phyloP scores from a whole-genome alignment of 1,140 invertebrate genomes.

The Trypoxylus dichotomus region DNA sequence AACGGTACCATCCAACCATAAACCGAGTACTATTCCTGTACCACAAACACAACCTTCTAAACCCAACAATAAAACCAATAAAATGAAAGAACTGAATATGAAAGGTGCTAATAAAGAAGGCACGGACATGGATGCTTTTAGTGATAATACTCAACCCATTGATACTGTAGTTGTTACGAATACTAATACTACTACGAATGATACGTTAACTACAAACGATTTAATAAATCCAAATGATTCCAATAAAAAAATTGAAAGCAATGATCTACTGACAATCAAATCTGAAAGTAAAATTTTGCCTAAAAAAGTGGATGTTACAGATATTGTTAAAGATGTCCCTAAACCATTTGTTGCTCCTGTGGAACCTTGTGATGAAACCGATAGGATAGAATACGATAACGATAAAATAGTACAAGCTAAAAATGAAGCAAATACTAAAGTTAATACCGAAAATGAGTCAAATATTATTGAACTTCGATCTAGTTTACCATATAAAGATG shows the following conservation, averaged over 20 bases:
- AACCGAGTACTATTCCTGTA: conserved; percentile 34
- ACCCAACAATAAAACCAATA: conserved; percentile 46
- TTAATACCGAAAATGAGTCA: conserved; percentile 34
- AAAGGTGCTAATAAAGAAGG: conserved; percentile 54
- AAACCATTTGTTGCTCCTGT: conserved; percentile 38
- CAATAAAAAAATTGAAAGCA: conserved; percentile 30
- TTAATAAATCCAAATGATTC: conserved; percentile 17
- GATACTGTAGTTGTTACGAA: conserved; percentile 1
- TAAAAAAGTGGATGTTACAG: conserved; percentile 46
- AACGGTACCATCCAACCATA: conserved; percentile 25
- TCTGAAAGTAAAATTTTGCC: background rate
- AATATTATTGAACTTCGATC: conserved; percentile 37
- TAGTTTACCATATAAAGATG: conserved; percentile 46
- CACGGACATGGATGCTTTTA: conserved; percentile 55
- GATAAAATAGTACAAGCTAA: conserved; percentile 47
- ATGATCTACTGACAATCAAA: conserved; percentile 29
- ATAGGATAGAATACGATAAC: conserved; percentile 39
- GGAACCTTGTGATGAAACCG: conserved; percentile 45
- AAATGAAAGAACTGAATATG: conserved; percentile 50
- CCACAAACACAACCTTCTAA: conserved; percentile 45
- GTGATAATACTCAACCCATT: conserved; percentile 39
- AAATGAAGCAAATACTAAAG: conserved; percentile 46
- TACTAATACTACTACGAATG: conserved; percentile 27
- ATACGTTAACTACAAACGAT: background rate
- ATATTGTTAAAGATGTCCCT: conserved; percentile 47